Evolutionary conservation across 2,113 vertebrate genomes (phyloP), one percentile per base, ranked within the genome.

Genomic region (Aix galericulata): DNA sequence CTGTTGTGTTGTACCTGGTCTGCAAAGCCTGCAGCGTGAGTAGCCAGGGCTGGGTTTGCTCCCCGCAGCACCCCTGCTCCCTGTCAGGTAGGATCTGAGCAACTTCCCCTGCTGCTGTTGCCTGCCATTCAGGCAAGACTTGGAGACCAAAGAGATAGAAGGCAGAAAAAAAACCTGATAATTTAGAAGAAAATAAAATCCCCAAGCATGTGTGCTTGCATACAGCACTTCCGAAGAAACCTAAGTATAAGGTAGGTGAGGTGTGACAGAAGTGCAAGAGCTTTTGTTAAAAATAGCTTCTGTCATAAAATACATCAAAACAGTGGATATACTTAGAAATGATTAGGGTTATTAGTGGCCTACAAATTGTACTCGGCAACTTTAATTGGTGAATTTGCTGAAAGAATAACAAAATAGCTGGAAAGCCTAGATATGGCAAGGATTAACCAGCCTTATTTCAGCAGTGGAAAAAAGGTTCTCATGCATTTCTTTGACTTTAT

Each of bases 371-470:
- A 66, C 40, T 44, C 2, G 0, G 16, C 29, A 89, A 58, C 31
- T 17, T 59, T 32, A 50, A 38, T 56, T 66, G 31, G 18, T 79
- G 36, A 86, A 75, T 25, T 90, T 48, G 11, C 53, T 59, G 31
- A 44, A 92, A 82, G 48, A 76, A 69, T 17, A 75, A 46, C 14
- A 55, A 88, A 53, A 62, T 18, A 44, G 17, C n/a, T 69, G 50
- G 52, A 88, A 93, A 88, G 88, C 79, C 63, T 75, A 89, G 50
- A 62, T 73, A 32, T 22, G 85, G 82, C 52, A 68, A 63, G 13
- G 26, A 71, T 46, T 68, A 68, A 56, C 36, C 27, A 66, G 55
- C 46, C 58, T 74, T 81, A 60, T 91, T 82, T 90, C 66, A 78
- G 62, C 18, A 50, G 21, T 50, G 34, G 44, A 29, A 89, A 91